Base-by-base conservation (phyloP, 2,888 invertebrate genomes). In the Lissocephala sabroskyi region DNA sequence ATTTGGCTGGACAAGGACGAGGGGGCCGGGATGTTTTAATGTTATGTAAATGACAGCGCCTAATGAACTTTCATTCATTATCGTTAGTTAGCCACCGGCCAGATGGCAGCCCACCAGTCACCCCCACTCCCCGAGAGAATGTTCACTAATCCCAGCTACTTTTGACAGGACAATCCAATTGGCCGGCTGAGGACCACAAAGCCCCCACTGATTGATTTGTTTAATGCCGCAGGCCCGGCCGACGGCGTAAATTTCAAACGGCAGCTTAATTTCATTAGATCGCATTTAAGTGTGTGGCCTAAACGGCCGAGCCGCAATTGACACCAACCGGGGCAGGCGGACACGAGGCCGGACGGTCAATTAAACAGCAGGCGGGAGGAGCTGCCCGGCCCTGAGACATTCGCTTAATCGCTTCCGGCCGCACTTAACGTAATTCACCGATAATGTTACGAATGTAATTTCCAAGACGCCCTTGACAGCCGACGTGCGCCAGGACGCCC, bases 21-120 rank as follows among this genome's bases (percentile, higher is more conserved):
- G 33, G 9, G 13, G 17, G 16, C 16, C 30, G 30, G 67, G 60
- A 66, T 63, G 67, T 56, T 63, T 59, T 76, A 75, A 76, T 76
- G 76, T 78, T 78, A 71, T 73, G 77, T 79, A 73, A 73, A 73
- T 73, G 71, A 64, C 71, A 67, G 73, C 51, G 62, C 62, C 79
- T 78, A 73, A 73, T 73, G 79, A 78, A 73, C 77, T 64, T 75
- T 56, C 74, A 64, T 73, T 76, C 76, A 78, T 73, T 73, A 78
- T 75, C 79, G 78, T 71, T 76, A 73, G 76, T 67, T 62, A 65
- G 45, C 49, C 55, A 47, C 30, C 49, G 35, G 58, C 54, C 37
- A 35, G 14, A 35, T 45, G 48, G 33, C 4, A 14, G 26, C 41
- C 19, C 26, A 16, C 54, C 62, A 48, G 59, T 59, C 64, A 47